Evolutionary conservation across 1,140 invertebrate genomes (phyloP).

Genomic region (Kradibia gibbosae): DNA sequence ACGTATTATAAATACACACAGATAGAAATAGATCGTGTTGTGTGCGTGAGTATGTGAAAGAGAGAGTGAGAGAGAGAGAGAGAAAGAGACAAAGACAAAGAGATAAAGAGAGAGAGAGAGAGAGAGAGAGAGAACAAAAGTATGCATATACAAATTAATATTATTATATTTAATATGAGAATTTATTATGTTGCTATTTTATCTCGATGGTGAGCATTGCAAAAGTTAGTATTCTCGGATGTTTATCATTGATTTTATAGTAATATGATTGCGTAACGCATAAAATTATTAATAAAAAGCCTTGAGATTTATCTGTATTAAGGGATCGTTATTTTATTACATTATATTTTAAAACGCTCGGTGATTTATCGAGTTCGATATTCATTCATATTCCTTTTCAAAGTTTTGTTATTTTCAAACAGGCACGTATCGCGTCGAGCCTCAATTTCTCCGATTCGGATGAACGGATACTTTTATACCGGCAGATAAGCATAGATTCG

Average conservation of each 20-base stretch:
- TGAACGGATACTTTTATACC: background rate
- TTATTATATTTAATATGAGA: background rate
- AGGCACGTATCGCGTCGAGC: background rate
- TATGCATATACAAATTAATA: background rate
- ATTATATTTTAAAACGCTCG: no score
- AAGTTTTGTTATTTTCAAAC: background rate
- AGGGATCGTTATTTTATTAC: no score
- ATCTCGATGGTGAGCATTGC: background rate
- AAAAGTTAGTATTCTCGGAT: background rate
- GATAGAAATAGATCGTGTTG: no score
- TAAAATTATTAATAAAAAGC: no score
- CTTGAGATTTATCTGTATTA: no score
- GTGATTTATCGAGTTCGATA: background rate
- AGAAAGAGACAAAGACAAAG: background rate
- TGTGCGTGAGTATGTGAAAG: no score
- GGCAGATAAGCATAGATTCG: background rate
- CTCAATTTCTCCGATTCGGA: background rate
- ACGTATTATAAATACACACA: background rate
- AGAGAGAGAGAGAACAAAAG: background rate
- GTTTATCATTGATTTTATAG: no score
- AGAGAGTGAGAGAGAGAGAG: background rate
- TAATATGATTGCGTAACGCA: no score
- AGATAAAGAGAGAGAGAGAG: background rate
- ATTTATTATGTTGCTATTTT: background rate
- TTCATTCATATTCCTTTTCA: background rate